These are phyloP conservation scores for Sardina pilchardus DNA, from an alignment of 2,113 vertebrate genomes.

Conservation along the genomic window DNA sequence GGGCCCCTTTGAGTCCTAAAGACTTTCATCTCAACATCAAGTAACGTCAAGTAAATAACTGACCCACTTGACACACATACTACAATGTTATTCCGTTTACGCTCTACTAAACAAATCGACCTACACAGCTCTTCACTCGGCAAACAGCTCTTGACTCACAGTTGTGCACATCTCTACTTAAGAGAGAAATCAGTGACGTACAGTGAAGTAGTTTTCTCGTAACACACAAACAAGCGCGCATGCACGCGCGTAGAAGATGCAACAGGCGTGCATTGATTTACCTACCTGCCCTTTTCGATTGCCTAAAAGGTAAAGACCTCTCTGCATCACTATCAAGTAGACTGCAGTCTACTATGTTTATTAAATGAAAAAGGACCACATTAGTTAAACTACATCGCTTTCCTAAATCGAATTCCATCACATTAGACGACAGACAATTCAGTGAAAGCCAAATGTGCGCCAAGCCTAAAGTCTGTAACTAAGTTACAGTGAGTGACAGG, in stretches of 20 bases:
- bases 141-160: neutral
- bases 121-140: neutral
- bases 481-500: neutral
- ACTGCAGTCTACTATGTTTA: neutral
- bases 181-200: neutral
- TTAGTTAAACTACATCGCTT: neutral
- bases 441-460: neutral
- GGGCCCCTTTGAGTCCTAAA: neutral
- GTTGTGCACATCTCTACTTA: neutral
- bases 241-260: neutral
- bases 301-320: neutral
- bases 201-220: neutral
- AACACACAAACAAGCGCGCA: neutral
- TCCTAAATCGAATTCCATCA: neutral
- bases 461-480: neutral
- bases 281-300: neutral
- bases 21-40: neutral
- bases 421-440: neutral
- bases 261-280: neutral
- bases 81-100: neutral
- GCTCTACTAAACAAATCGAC: neutral
- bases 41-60: neutral
- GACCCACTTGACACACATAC: neutral
- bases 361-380: too few relatives aligned
- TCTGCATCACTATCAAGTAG: neutral